A percentile compares a stretch with the other conserved stretches of the same genome.
phyloP scores from a whole-genome alignment of 2,113 vertebrate genomes.

The Cervus canadensis region DNA sequence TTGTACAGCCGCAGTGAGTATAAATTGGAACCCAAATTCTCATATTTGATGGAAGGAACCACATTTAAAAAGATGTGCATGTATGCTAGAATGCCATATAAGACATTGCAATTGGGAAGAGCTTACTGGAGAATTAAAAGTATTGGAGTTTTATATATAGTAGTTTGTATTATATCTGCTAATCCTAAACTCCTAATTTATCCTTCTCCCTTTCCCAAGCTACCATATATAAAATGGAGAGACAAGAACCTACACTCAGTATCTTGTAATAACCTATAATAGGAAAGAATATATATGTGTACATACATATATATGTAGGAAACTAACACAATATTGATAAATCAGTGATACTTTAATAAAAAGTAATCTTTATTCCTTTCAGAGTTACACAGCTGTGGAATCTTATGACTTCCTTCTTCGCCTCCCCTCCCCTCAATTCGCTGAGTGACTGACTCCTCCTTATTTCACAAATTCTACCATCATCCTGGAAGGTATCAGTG shows the following conservation, averaged over 20 bases:
- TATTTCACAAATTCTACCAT: background rate
- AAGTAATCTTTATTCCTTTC: background rate
- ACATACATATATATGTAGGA: background rate
- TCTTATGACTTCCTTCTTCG: background rate
- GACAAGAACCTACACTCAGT: background rate
- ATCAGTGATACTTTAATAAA: background rate
- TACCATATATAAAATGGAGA: background rate
- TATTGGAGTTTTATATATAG: background rate
- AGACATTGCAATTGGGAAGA: background rate
- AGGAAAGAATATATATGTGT: background rate
- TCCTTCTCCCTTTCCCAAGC: background rate
- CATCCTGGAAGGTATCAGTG: background rate
- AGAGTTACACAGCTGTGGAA: background rate
- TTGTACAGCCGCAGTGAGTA: background rate
- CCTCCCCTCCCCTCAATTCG: background rate
- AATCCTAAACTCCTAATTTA: background rate
- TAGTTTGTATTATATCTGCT: background rate
- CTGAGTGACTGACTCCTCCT: background rate
- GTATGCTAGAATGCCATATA: background rate
- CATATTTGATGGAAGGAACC: background rate
- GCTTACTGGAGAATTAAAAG: background rate
- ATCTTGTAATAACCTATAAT: background rate
- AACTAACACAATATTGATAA: background rate
- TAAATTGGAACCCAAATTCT: background rate
- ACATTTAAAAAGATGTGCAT: background rate